phyloP scores from a whole-genome alignment of 2,888 invertebrate genomes.

The Halocaridina rubra region DNA sequence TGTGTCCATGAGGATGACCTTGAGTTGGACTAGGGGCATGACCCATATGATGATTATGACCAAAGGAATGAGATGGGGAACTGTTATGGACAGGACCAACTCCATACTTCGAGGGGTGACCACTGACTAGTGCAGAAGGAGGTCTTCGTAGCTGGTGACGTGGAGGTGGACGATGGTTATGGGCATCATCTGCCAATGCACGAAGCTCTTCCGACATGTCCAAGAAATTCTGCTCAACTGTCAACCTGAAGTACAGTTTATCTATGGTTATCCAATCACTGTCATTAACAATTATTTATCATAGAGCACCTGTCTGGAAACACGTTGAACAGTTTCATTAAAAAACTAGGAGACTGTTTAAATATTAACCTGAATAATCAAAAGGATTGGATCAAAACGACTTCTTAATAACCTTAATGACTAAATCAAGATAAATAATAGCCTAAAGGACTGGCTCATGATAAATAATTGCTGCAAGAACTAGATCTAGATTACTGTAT shows the following conservation, averaged over 20 bases:
- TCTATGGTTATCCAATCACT: too few relatives aligned
- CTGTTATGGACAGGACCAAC: too few relatives aligned
- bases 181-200: slow-evolving; percentile 50
- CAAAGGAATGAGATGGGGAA: too few relatives aligned
- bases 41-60: too few relatives aligned
- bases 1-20: not conserved
- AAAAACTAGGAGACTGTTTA: not conserved
- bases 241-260: slow-evolving; percentile 6
- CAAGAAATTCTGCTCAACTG: slow-evolving; percentile 11
- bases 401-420: not conserved
- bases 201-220: slow-evolving; percentile 50
- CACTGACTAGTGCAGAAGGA: not conserved
- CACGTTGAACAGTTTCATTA: not conserved
- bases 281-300: too few relatives aligned
- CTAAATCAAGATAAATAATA: not conserved
- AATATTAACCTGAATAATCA: not conserved
- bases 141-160: not conserved
- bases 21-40: not conserved
- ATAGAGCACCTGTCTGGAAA: not conserved
- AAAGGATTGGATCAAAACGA: not conserved
- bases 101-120: too few relatives aligned
- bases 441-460: too few relatives aligned
- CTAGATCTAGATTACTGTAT: too few relatives aligned
- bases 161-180: slow-evolving; percentile 50
- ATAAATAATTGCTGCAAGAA: too few relatives aligned